Percentiles rank a stretch among this genome's conserved stretches.
phyloP scores from a whole-genome alignment of 2,113 vertebrate species.

The Oxyruncus cristatus region DNA sequence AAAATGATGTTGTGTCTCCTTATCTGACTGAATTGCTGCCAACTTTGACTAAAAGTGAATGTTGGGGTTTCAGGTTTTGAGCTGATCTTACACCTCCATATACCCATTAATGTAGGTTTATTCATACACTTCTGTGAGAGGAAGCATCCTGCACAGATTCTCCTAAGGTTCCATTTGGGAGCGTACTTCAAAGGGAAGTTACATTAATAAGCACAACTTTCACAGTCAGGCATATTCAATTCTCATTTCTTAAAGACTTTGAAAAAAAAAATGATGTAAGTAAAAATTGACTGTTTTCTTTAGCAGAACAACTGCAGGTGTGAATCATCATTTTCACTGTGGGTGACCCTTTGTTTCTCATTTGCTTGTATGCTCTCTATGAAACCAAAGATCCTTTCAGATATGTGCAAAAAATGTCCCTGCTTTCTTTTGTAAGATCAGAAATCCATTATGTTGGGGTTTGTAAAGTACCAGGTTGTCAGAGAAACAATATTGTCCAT shows the following conservation, averaged over 20 bases:
- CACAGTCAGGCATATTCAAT: background rate
- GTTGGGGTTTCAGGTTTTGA: background rate
- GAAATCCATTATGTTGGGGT: background rate
- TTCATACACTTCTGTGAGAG: background rate
- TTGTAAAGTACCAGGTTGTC: background rate
- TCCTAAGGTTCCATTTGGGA: background rate
- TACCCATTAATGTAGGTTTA: background rate
- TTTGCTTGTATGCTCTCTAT: background rate
- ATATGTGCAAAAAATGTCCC: background rate
- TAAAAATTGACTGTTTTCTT: background rate
- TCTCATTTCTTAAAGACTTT: background rate
- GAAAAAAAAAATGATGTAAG: background rate
- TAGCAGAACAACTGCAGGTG: background rate
- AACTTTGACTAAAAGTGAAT: background rate
- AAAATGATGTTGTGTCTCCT: background rate
- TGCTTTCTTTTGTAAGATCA: background rate
- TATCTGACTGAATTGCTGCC: background rate
- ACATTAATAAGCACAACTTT: background rate
- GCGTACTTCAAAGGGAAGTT: background rate
- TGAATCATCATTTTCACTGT: background rate
- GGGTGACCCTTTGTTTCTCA: background rate
- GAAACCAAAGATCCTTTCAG: background rate
- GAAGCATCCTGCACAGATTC: background rate
- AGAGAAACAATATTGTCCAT: background rate
- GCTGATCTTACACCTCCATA: background rate